Base-by-base conservation (phyloP, 1,140 invertebrate genomes). In the Drosophila leontia region DNA sequence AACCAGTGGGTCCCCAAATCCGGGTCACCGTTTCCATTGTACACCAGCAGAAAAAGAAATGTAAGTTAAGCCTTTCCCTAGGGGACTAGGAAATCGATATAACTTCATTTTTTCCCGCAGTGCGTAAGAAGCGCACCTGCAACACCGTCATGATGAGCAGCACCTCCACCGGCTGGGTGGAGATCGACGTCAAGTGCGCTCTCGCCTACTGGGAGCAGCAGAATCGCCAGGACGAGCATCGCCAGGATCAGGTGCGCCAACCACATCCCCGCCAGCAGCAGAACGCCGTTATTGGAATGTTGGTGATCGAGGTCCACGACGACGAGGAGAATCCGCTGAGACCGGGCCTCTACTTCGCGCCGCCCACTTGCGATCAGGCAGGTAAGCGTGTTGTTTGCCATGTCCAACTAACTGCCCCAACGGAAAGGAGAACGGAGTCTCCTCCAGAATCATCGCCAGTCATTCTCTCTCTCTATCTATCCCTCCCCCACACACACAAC, bases 351-450 rank as follows among this genome's bases (percentile, higher is more conserved):
- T 92, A 80, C 64, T 93, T 93, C 34, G 82, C 75, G 57, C 92
- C 92, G 71, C 92, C 92, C 45, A 83, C 81, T 65, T 93, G 92
- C 56, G 82, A 88, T 37, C 79, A 93, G 92, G 92, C 92, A 92
- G 91, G 92, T 92, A 92, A 85, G 92, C 91, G 92, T 92, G 91
- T 87, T 87, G 92, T 92, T 92, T 84, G 77, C 85, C 88, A 91
- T 63, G 74, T 70, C 47, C 82, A 86, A 91, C 88, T 92, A 88
- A 92, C 78, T 61, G 56, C 65, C 45, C 29, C 29, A 29, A 17
- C 45, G 51, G 67, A 48, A 55, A 4, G 42, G 39, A 53, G 29
- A 26, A 19, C n/a, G 59, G 60, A 59, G 32, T 44, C 37, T 44
- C 29, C 39, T 35, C 15, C 15, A 23, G 35, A 44, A 55, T 48